A percentile compares a stretch with the other conserved stretches of the same genome.
Conservation (phyloP, 2,888 invertebrate species). For the Candidula unifasciata region DNA sequence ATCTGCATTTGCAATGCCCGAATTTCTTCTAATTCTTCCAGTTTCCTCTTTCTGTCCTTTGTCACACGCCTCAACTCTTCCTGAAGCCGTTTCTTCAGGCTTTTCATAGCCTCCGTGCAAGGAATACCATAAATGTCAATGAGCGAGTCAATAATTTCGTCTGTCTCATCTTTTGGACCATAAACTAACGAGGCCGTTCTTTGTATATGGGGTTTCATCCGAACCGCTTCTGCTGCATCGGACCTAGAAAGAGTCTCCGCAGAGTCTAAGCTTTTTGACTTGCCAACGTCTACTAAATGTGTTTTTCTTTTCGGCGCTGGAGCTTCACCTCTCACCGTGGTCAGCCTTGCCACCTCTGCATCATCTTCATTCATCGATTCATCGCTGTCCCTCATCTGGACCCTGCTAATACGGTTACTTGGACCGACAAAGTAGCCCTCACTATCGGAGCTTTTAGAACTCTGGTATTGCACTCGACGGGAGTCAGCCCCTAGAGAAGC, state of each 20-base stretch:
- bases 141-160: slow-evolving; percentile 71
- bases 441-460: not conserved
- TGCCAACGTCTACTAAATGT: slow-evolving; percentile 52
- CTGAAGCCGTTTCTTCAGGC: slow-evolving; percentile 77
- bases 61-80: slow-evolving; percentile 79
- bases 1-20: slow-evolving; percentile 74
- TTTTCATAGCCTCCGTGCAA: slow-evolving; percentile 76
- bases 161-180: slow-evolving; percentile 69
- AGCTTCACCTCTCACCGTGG: slow-evolving; percentile 21
- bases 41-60: slow-evolving; percentile 74
- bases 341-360: slow-evolving; percentile 68
- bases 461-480: not conserved
- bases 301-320: slow-evolving; percentile 49
- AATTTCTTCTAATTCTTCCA: slow-evolving; percentile 79
- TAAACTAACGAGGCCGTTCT: slow-evolving; percentile 51
- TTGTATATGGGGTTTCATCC: slow-evolving; percentile 48
- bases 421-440: slow-evolving; percentile 32
- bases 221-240: not conserved
- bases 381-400: slow-evolving; percentile 53
- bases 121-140: slow-evolving; percentile 74
- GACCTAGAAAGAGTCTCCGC: slow-evolving; percentile 37
- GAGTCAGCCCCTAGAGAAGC: not conserved
- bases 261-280: slow-evolving; percentile 57
- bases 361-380: slow-evolving; percentile 73
- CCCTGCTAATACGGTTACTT: slow-evolving; percentile 13